These are phyloP conservation scores for Helleia helle DNA, from an alignment of 2,888 invertebrate genomes.

Conservation along the genomic window DNA sequence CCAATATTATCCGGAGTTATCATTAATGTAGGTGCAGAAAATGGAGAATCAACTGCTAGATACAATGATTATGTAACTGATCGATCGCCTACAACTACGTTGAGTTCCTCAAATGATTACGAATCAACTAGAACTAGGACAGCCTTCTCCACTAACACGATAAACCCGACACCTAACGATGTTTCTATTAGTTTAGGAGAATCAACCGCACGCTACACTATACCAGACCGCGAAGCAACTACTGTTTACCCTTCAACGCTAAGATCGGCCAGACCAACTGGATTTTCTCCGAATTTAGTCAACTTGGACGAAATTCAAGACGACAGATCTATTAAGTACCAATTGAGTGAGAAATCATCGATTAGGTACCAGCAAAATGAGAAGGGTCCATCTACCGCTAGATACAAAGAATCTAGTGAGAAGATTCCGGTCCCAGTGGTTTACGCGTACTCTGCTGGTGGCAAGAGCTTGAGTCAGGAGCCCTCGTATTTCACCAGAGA, in stretches of 20 bases:
- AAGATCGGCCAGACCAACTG: slow-evolving; percentile 24
- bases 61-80: slow-evolving; percentile 24
- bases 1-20: slow-evolving; percentile 23
- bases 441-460: slow-evolving; percentile 40
- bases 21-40: slow-evolving; percentile 21
- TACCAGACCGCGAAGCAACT: slow-evolving; percentile 11
- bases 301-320: slow-evolving; percentile 18
- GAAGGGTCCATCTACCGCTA: slow-evolving; percentile 28
- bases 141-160: slow-evolving; percentile 14
- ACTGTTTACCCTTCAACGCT: slow-evolving; percentile 21
- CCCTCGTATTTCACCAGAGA: slow-evolving; percentile 60
- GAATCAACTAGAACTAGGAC: slow-evolving; percentile 20
- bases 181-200: slow-evolving; percentile 21
- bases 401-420: slow-evolving; percentile 29
- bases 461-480: slow-evolving; percentile 43
- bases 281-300: slow-evolving; percentile 23
- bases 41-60: slow-evolving; percentile 27
- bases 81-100: slow-evolving; percentile 18
- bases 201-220: slow-evolving; percentile 17
- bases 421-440: slow-evolving; percentile 41
- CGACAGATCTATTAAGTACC: slow-evolving; percentile 18
- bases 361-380: slow-evolving; percentile 19
- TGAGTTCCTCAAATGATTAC: slow-evolving; percentile 18
- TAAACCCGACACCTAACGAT: slow-evolving; percentile 4
- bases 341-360: slow-evolving; percentile 19